Evolutionary conservation across 2,888 invertebrate species (phyloP).

Genomic region (Pilophorus perplexus): DNA sequence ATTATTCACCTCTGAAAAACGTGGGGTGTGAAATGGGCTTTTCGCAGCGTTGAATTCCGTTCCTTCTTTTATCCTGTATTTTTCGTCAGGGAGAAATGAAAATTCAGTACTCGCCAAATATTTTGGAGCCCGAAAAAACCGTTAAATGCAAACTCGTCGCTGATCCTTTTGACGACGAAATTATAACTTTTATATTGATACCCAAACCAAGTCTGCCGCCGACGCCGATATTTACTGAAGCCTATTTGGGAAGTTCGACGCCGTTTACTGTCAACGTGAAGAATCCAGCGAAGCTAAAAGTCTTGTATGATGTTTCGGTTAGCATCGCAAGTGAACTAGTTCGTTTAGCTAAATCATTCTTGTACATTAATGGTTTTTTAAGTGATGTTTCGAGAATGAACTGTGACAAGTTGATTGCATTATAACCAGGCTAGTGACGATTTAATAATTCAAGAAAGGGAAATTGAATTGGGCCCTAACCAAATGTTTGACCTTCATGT

Average conservation of each 20-base stretch:
- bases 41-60: background rate
- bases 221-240: background rate
- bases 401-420: too few relatives aligned
- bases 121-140: background rate
- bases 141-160: background rate
- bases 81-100: background rate
- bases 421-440: background rate
- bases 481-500: background rate
- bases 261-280: background rate
- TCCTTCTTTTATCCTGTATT: too few relatives aligned
- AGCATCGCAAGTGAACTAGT: background rate
- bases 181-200: background rate
- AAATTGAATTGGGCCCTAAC: background rate
- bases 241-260: background rate
- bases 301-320: background rate
- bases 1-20: too few relatives aligned
- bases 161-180: background rate
- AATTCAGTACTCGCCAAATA: background rate
- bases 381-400: too few relatives aligned
- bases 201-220: background rate
- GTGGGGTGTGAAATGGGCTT: background rate
- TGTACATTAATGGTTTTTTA: too few relatives aligned
- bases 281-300: background rate
- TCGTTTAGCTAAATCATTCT: too few relatives aligned
- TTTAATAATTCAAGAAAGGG: background rate